Conservation (phyloP, 2,797 vertebrate species). For the Pitangus sulphuratus region DNA sequence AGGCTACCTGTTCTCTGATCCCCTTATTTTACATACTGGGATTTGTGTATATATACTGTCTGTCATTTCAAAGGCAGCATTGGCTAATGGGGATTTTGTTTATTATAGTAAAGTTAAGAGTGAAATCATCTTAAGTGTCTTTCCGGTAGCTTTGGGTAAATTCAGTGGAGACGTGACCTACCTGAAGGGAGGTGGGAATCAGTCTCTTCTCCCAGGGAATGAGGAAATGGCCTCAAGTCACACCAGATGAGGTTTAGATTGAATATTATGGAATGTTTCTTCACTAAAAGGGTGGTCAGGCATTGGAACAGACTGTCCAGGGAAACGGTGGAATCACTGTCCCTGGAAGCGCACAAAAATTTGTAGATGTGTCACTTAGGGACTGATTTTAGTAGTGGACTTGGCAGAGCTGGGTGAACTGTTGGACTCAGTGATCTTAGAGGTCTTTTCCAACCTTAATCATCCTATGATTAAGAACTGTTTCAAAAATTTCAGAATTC, state of each 20-base stretch:
- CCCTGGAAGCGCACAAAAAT: neutral
- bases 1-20: neutral
- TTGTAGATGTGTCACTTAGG: neutral
- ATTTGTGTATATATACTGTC: neutral
- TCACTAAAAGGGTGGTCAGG: neutral
- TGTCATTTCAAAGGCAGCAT: neutral
- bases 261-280: neutral
- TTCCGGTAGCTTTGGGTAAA: neutral
- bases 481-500: neutral
- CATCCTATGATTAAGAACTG: neutral
- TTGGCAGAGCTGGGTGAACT: neutral
- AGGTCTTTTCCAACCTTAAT: neutral
- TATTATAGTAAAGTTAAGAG: neutral
- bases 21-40: neutral
- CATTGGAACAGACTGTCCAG: neutral
- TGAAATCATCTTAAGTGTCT: neutral
- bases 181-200: neutral
- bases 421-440: neutral
- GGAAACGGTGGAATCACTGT: neutral
- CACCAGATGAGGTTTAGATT: neutral
- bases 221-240: neutral
- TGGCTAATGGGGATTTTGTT: neutral
- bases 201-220: neutral
- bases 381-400: neutral
- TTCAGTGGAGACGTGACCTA: neutral